Evolutionary conservation across 2,113 vertebrate species (phyloP), one percentile per base, ranked within the genome.

Genomic region (Axis porcinus): DNA sequence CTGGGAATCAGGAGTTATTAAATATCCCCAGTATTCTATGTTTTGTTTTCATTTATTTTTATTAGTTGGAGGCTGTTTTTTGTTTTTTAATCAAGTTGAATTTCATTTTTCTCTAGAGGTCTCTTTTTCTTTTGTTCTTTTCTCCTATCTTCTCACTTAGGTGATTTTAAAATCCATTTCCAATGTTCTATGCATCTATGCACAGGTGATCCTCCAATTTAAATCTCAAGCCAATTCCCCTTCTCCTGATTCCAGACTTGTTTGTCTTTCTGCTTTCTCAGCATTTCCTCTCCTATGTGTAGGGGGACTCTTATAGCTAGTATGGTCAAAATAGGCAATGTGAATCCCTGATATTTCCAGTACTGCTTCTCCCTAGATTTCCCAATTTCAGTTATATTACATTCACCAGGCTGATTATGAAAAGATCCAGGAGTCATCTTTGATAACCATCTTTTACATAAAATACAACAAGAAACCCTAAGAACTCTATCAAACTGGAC

Each of bases 31-130:
- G 1, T 57, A 79, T 19, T 58, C n/a, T 86, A 0, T 43, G 50
- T 60, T 95, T 64, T 94, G 82, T 96, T 76, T 94, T 95, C 47
- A 50, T 50, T 50, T 50, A 50, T 50, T 50, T 50, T 14, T 50
- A 50, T 50, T 50, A 13, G 12, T 50, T 50, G 47, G 47, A 50
- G 47, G 47, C 47, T 43, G 50, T 70, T 95, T 76, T 93, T 88
- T 86, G 28, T 85, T 96, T 76, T 94, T 93, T 86, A 79, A 82
- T 70, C 40, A 85, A 86, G 55, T n/a, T 86, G n/a, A 89, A 64
- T 92, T 92, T 47, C 19, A 84, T 33, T 91, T 91, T 94, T 86
- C 47, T 45, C 58, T n/a, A 17, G 5, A 1, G 3, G 23, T 78
- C 5, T 93, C 16, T 62, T 74, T 74, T n/a, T 21, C 54, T 43